phyloP scores from a whole-genome alignment of 1,140 invertebrate species.

The Lasioglossum albipes region DNA sequence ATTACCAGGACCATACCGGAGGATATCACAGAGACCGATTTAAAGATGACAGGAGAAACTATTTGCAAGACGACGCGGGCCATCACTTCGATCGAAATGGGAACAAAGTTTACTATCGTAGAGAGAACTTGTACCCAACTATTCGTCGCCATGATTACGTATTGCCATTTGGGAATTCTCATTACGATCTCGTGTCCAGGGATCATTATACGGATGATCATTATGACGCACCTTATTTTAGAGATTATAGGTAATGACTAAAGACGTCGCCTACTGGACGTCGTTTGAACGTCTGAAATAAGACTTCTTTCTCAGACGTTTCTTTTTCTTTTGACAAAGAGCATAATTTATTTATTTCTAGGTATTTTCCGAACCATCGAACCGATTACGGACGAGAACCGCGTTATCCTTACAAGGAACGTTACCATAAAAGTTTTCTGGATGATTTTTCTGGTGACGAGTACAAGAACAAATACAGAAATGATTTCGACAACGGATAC shows the following conservation, averaged over 20 bases:
- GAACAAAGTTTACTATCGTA: conserved; percentile 43
- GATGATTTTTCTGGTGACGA: conserved; percentile 47
- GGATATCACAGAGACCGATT: conserved; percentile 81
- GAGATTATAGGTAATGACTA: conserved; percentile 34
- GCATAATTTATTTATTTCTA: conserved; percentile 32
- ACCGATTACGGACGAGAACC: conserved; percentile 37
- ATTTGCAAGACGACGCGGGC: conserved; percentile 75
- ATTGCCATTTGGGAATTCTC: background rate
- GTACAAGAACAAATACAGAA: conserved; percentile 48
- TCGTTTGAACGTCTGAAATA: too few relatives aligned
- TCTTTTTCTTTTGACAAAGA: background rate
- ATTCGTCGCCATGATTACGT: conserved; percentile 21
- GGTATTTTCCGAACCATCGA: conserved; percentile 45
- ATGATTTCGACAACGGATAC: conserved; percentile 29
- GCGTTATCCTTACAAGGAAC: conserved; percentile 48
- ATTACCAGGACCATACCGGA: conserved; percentile 76
- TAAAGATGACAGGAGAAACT: conserved; percentile 78
- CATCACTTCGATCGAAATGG: conserved; percentile 73
- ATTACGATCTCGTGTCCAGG: conserved; percentile 38
- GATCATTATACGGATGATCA: conserved; percentile 38
- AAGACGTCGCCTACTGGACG: too few relatives aligned
- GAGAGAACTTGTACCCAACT: background rate
- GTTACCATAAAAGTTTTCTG: conserved; percentile 46
- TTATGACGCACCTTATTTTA: conserved; percentile 36
- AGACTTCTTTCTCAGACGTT: too few relatives aligned